Evolutionary conservation across 2,888 invertebrate genomes (phyloP).

Genomic region (Patella ulyssiponensis): DNA sequence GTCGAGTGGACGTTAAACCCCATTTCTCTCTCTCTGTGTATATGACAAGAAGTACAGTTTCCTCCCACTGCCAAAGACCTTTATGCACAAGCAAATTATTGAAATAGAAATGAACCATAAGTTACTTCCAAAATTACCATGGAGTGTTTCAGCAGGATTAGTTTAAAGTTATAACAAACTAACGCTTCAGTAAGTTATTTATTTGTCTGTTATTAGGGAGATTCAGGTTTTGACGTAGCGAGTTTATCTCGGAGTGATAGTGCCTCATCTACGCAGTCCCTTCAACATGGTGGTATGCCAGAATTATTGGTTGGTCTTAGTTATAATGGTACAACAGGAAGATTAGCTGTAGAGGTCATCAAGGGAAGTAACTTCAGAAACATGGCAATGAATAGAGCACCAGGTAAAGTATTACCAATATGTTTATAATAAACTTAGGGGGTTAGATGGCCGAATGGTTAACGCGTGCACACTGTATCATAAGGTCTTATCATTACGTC

Average conservation of each 20-base stretch:
- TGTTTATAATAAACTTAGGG: not conserved
- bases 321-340: conserved; percentile 93
- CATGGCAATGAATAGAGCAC: conserved; percentile 73
- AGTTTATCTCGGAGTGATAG: conserved; percentile 93
- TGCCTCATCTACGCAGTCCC: conserved; percentile 91
- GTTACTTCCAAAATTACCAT: too few relatives aligned
- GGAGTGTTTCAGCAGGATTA: too few relatives aligned
- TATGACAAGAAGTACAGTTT: too few relatives aligned
- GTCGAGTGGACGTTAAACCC: too few relatives aligned
- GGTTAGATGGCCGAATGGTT: not conserved
- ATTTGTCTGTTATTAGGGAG: conserved; percentile 68
- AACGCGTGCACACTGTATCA: too few relatives aligned
- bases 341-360: conserved; percentile 91
- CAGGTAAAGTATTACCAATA: conserved; percentile 61
- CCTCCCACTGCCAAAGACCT: too few relatives aligned
- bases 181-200: too few relatives aligned
- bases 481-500: too few relatives aligned
- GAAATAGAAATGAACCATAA: too few relatives aligned
- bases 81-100: too few relatives aligned
- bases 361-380: conserved; percentile 80
- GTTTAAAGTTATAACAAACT: too few relatives aligned
- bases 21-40: too few relatives aligned
- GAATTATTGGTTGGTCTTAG: conserved; percentile 90
- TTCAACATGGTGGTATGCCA: conserved; percentile 86
- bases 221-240: conserved; percentile 77